phyloP scores from a whole-genome alignment of 2,113 vertebrate species.

The Calcarius ornatus region DNA sequence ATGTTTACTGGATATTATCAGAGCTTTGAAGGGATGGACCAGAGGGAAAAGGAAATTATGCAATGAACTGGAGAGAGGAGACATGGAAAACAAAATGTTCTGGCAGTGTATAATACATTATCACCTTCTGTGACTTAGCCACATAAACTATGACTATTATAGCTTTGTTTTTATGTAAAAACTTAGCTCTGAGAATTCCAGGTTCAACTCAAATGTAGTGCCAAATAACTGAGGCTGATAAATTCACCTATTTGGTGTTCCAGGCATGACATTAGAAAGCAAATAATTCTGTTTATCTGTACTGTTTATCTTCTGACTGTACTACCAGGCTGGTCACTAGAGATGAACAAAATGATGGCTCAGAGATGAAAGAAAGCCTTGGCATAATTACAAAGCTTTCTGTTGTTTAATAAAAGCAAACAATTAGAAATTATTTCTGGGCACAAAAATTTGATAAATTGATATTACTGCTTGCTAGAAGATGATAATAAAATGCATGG shows the following conservation, averaged over 20 bases:
- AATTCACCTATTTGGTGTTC: neutral
- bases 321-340: neutral
- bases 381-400: neutral
- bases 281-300: neutral
- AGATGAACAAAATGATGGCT: neutral
- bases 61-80: neutral
- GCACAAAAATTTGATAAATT: neutral
- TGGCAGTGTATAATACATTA: neutral
- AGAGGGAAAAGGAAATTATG: neutral
- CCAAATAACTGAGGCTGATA: neutral
- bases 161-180: neutral
- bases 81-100: slow-evolving; percentile 5
- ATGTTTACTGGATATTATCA: neutral
- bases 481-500: neutral
- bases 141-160: neutral
- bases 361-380: neutral
- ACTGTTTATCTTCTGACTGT: neutral
- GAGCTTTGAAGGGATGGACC: neutral
- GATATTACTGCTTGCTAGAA: neutral
- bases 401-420: neutral
- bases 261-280: neutral
- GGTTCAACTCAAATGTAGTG: neutral
- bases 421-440: neutral
- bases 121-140: neutral
- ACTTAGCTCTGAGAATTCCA: neutral